phyloP scores from a whole-genome alignment of 2,113 vertebrate genomes.

The Rhagologus leucostigma region DNA sequence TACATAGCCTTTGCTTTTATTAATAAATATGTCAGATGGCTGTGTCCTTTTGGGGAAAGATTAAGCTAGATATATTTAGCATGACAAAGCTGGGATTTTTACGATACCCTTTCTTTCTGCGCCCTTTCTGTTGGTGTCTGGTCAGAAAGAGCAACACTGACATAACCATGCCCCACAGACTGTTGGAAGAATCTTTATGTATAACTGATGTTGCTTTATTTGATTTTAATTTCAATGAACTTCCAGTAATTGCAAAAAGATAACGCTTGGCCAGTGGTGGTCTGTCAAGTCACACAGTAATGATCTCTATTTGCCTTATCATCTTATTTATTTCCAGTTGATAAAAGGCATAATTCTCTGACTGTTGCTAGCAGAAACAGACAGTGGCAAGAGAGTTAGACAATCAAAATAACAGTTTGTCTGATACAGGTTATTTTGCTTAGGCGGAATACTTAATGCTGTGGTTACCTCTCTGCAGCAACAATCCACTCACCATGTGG shows the following conservation, averaged over 20 bases:
- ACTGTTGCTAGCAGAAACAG: not conserved
- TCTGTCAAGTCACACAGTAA: not conserved
- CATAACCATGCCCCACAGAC: accelerated
- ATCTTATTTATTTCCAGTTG: not conserved
- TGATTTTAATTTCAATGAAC: not conserved
- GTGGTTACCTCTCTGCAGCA: not conserved
- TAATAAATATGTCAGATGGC: not conserved
- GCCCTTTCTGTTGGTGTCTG: not conserved
- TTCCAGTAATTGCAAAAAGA: not conserved
- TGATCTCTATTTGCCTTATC: not conserved
- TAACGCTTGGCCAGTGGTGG: not conserved
- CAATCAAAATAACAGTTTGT: not conserved
- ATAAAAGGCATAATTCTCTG: not conserved
- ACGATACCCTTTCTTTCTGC: not conserved
- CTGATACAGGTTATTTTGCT: not conserved
- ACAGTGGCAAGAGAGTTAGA: not conserved
- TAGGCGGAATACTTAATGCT: not conserved
- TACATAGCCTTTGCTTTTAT: not conserved
- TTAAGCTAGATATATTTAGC: not conserved
- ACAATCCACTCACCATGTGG: not conserved
- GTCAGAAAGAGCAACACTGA: not conserved
- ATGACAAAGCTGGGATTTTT: not conserved
- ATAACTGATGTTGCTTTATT: not conserved
- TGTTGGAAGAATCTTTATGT: not conserved
- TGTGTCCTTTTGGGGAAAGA: not conserved